Evolutionary conservation across 2,113 vertebrate species (phyloP), one percentile per base, ranked within the genome.

Genomic region (Dryoscopus gambensis): DNA sequence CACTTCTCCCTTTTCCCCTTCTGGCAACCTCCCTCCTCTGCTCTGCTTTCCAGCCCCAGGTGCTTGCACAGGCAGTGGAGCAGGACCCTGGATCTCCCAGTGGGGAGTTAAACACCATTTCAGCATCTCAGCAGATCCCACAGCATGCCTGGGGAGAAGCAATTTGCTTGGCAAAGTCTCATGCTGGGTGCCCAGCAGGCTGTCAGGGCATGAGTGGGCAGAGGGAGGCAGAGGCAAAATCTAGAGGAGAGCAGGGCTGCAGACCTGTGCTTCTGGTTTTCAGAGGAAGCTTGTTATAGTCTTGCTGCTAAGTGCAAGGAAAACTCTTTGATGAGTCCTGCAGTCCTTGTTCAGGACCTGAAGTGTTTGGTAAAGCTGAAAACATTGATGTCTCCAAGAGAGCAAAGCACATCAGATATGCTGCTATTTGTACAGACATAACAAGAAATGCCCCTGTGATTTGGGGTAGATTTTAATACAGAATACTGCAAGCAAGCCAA

Each of bases 101-200:
- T 15, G 2, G 39, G 44, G 11, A 91, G 39, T 27, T 60, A 56
- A 70, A 68, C 2, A 7, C 16, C 3, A 4, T 23, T 85, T 23
- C 24, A 69, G 19, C 22, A 44, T 59, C 30, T 31, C 55, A 74
- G 57, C 28, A 39, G 63, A 46, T 64, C 59, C 44, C 1, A 0
- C 22, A 76, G 25, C 9, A 11, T 4, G 5, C 35, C 40, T 2
- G 7, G 17, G 50, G 65, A 89, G 13, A 69, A 89, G 56, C 3
- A 9, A 35, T 42, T 84, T 52, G 5, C 77, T 73, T 30, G 33
- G 24, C 28, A 55, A 1, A 11, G 40, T 57, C 52, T 71, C 2
- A 24, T 0, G 0, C 40, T 56, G 47, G 10, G 39, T 83, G 15
- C 30, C 22, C 4, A 8, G 52, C 25, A 47, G 56, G 19, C 37